A percentile compares a stretch with the other conserved stretches of the same genome.
phyloP scores from a whole-genome alignment of 2,797 vertebrate species.

The Pseudopleuronectes americanus region DNA sequence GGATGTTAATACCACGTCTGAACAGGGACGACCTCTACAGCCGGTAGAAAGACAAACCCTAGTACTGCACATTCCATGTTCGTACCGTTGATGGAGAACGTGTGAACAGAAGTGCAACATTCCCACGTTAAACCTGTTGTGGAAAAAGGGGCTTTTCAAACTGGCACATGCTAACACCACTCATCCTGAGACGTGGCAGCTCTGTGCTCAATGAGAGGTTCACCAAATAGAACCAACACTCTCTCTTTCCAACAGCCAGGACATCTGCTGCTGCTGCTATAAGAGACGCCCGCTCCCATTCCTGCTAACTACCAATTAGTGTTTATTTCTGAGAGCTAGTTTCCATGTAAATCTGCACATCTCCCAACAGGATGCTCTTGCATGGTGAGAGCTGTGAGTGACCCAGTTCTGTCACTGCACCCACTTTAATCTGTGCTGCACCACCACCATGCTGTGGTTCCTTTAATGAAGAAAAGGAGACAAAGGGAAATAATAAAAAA shows the following conservation, averaged over 20 bases:
- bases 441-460: constrained; percentile 12
- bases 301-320: constrained; percentile 67
- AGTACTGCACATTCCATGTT: background rate
- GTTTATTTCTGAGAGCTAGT: constrained; percentile 64
- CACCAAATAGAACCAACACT: constrained; percentile 32
- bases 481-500: constrained; percentile 38
- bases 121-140: background rate
- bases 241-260: background rate
- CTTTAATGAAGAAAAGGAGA: constrained; percentile 46
- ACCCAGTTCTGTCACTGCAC: constrained; percentile 79
- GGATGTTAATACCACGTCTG: no score
- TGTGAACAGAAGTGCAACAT: background rate
- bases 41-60: background rate
- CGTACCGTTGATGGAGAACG: background rate
- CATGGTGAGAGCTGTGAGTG: constrained; percentile 60
- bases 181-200: constrained; percentile 10
- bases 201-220: constrained; percentile 14
- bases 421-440: constrained; percentile 60
- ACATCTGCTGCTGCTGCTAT: constrained; percentile 14
- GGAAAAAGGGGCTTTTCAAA: no score
- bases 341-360: constrained; percentile 62
- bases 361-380: constrained; percentile 66
- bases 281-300: constrained; percentile 49
- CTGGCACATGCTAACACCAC: constrained; percentile 1
- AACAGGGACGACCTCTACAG: background rate